Conservation (phyloP, 2,113 vertebrate species). For the Otocyon megalotis region DNA sequence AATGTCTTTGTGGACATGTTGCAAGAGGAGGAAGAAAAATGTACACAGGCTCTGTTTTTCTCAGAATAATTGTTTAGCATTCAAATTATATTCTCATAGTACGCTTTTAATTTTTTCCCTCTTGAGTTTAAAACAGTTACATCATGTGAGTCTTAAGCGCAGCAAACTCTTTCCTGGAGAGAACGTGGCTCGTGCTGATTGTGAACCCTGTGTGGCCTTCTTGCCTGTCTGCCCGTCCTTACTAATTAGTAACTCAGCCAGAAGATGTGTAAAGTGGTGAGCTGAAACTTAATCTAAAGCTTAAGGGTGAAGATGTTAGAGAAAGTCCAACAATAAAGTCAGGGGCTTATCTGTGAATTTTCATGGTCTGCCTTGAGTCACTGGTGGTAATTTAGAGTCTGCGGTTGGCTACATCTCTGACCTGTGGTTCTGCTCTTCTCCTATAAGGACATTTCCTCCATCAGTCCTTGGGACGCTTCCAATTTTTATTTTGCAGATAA, state of each 20-base stretch:
- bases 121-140: background rate
- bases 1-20: background rate
- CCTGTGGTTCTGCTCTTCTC: background rate
- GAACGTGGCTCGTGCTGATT: background rate
- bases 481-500: background rate
- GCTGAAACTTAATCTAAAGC: background rate
- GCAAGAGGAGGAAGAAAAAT: background rate
- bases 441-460: background rate
- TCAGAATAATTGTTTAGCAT: conserved; percentile 14
- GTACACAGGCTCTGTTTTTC: background rate
- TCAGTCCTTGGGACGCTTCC: background rate
- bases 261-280: background rate
- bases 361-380: background rate
- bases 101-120: background rate
- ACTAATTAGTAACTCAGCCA: background rate
- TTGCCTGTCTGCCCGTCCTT: background rate
- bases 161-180: background rate
- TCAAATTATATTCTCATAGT: background rate
- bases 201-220: background rate
- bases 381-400: background rate
- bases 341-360: background rate
- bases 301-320: background rate
- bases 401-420: background rate
- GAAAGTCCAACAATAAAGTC: background rate
- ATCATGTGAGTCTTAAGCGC: background rate